Percentiles rank a stretch among this genome's conserved stretches.
Conservation (phyloP, 2,113 vertebrate genomes). For the Otus sunia region DNA sequence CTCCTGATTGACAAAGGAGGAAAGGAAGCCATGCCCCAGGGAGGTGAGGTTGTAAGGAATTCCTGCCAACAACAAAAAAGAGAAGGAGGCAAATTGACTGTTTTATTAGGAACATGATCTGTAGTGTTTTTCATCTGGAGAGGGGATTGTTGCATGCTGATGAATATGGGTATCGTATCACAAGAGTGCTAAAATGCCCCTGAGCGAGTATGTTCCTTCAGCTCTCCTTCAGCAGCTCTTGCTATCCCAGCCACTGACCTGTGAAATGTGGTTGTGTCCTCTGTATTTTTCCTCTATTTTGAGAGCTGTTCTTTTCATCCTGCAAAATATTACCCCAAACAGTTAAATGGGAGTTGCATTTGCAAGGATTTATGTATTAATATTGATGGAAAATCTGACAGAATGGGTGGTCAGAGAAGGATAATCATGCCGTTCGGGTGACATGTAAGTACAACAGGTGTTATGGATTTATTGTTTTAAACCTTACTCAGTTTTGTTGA, state of each 20-base stretch:
- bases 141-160: slow-evolving; percentile 52
- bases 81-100: slow-evolving; percentile 58
- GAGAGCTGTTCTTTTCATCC: slow-evolving; percentile 37
- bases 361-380: slow-evolving; percentile 1
- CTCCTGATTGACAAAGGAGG: not conserved
- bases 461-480: not conserved
- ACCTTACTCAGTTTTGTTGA: not conserved
- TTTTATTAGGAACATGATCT: slow-evolving; percentile 67
- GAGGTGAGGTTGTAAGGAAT: slow-evolving; percentile 9
- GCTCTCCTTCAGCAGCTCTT: slow-evolving; percentile 45
- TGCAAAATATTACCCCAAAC: not conserved
- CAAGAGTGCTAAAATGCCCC: slow-evolving; percentile 67
- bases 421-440: not conserved
- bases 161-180: slow-evolving; percentile 55
- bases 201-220: slow-evolving; percentile 40
- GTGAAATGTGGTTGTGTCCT: slow-evolving; percentile 36
- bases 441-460: not conserved
- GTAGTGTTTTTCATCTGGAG: slow-evolving; percentile 57
- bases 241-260: slow-evolving; percentile 53
- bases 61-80: slow-evolving; percentile 48
- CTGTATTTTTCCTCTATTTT: slow-evolving; percentile 46
- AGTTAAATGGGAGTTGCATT: slow-evolving; percentile 10
- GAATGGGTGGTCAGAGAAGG: not conserved
- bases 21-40: slow-evolving; percentile 5
- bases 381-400: not conserved